Base-by-base conservation (phyloP, 2,113 vertebrate genomes). In the Setophaga petechia region DNA sequence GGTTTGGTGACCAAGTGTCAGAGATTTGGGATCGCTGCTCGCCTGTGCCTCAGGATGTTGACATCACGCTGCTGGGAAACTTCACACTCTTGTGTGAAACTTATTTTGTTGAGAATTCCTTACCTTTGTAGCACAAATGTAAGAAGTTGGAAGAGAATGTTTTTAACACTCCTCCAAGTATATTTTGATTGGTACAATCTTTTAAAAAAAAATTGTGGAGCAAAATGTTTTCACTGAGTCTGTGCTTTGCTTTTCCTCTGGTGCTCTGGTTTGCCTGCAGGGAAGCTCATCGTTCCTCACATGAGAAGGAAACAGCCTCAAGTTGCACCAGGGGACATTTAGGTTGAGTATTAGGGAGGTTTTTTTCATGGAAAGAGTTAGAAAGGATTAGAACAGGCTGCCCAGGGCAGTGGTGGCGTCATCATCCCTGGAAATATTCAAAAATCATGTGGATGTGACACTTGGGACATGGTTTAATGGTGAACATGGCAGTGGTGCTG, bases 11-110 rank as follows among this genome's bases (percentile, higher is more conserved):
- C 33, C 49, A 33, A 47, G 37, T 18, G 41, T 73, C 19, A 31
- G 65, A 81, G 74, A 57, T 55, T 30, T 41, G 55, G 59, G 55
- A 5, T 80, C 0, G 0, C 55, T 82, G 65, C 19, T 69, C 0
- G 0, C 58, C 37, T 80, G 49, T 77, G 54, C 79, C 37, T 62
- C 35, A 6, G 33, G 20, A 2, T 80, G 46, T 31, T 72, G 68
- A 12, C 46, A 25, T 67, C 1, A 6, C 24, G 44, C 27, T 19
- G 39, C 43, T 39, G 47, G 66, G 46, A 61, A 46, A 43, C 52
- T 46, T 66, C 41, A n/a, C 41, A 33, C 47, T 76, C 17, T 59
- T 30, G n/a, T 35, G 35, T 63, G 65, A 41, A 86, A 41, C 49
- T 62, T 9, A 20, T 9, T 59, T 84, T 51, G 33, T 61, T 72